Conservation (phyloP, 2,888 invertebrate genomes). For the Frankliniella intonsa region DNA sequence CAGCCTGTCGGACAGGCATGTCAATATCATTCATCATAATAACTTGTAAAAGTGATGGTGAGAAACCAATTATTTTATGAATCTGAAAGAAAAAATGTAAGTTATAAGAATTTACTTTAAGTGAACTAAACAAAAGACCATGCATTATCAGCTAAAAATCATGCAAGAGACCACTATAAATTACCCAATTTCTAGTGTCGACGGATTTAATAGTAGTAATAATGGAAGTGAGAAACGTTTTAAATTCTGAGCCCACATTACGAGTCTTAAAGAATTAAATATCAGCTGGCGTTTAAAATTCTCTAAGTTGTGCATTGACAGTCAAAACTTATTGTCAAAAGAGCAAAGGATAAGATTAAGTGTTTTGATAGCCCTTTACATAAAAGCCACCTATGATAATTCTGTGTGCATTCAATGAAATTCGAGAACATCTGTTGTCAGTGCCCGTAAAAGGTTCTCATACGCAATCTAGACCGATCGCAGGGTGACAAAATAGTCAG, state of each 20-base stretch:
- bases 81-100: conserved; percentile 54
- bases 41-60: conserved; percentile 87
- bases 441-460: background rate
- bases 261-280: background rate
- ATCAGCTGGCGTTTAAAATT: too few relatives aligned
- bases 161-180: background rate
- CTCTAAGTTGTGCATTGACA: too few relatives aligned
- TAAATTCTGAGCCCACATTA: background rate
- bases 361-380: too few relatives aligned
- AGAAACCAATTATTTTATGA: conserved; percentile 94
- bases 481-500: too few relatives aligned
- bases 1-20: conserved; percentile 90
- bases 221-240: too few relatives aligned
- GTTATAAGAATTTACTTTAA: background rate
- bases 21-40: conserved; percentile 87
- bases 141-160: background rate
- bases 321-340: too few relatives aligned
- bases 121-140: background rate
- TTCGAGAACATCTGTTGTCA: conserved; percentile 5
- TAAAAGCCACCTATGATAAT: background rate
- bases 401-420: background rate
- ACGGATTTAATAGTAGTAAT: too few relatives aligned
- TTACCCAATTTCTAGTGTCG: background rate
- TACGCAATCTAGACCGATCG: too few relatives aligned
- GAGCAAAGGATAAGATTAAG: too few relatives aligned